These are phyloP conservation scores for Pogonomyrmex californicus DNA, from an alignment of 1,140 invertebrate species.

Conservation along the genomic window DNA sequence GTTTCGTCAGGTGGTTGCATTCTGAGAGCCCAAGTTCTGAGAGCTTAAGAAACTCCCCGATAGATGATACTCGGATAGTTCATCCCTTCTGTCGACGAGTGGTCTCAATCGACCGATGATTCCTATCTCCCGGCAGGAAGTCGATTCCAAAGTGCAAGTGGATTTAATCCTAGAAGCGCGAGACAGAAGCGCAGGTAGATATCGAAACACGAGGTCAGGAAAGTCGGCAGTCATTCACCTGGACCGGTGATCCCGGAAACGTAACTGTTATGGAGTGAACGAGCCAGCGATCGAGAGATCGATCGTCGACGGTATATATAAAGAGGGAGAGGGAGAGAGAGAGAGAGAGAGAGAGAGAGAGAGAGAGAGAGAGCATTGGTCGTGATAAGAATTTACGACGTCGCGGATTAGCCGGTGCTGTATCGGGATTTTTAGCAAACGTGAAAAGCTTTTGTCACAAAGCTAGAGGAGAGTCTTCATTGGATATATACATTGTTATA, in stretches of 20 bases:
- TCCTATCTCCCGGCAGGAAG: background rate
- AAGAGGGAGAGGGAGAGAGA: no score
- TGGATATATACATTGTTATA: background rate
- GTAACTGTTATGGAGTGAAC: background rate
- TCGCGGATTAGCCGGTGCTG: background rate
- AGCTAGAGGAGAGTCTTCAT: background rate
- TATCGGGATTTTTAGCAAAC: background rate
- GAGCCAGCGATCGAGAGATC: background rate
- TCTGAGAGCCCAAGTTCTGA: background rate
- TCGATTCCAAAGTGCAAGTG: constrained; percentile 10
- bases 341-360: no score
- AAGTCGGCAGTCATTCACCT: constrained; percentile 54
- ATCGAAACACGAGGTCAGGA: constrained; percentile 36
- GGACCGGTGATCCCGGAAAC: constrained; percentile 63
- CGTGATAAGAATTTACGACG: constrained; percentile 22
- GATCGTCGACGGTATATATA: background rate
- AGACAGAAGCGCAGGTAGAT: constrained; percentile 53
- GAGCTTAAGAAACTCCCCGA: background rate
- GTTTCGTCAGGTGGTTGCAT: background rate
- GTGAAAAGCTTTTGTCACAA: background rate
- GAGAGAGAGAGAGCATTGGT: background rate
- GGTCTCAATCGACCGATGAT: constrained; percentile 15
- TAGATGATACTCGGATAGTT: background rate
- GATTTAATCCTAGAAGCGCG: constrained; percentile 38
- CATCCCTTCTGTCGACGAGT: background rate